Evolutionary conservation across 2,888 invertebrate species (phyloP).

Genomic region (Erebia palarica): DNA sequence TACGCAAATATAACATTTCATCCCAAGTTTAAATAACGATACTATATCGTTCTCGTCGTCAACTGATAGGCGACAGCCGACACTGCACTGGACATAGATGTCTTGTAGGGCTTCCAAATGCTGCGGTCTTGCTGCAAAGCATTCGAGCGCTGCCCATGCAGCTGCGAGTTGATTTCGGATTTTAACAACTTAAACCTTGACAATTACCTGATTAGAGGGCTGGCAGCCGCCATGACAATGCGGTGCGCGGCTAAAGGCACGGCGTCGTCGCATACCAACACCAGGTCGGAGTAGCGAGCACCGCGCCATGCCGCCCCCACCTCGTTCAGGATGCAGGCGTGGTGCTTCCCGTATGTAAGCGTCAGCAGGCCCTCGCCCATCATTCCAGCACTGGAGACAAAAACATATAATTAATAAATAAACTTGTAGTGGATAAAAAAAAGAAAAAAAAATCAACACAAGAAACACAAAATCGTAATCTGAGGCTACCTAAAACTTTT

Average conservation of each 20-base stretch:
- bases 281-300: conserved; percentile 93
- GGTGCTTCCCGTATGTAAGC: conserved; percentile 96
- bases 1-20: no score
- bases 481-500: background rate
- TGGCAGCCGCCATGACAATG: conserved; percentile 93
- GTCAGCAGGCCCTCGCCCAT: conserved; percentile 90
- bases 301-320: conserved; percentile 94
- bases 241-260: conserved; percentile 91
- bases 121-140: no score
- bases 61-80: no score
- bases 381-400: conserved; percentile 78
- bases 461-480: background rate
- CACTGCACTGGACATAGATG: no score
- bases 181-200: background rate
- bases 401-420: conserved; percentile 25
- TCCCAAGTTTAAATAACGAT: no score
- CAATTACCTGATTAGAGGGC: conserved; percentile 89
- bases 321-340: conserved; percentile 95
- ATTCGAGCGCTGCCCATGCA: no score
- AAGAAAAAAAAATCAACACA: no score
- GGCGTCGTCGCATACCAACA: conserved; percentile 92
- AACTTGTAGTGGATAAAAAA: no score
- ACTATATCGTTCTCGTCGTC: no score
- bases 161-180: no score
- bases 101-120: no score